A percentile compares a stretch with the other conserved stretches of the same genome.
Conservation (phyloP, 2,797 vertebrate species). For the Helicolenus hilgendorfi region DNA sequence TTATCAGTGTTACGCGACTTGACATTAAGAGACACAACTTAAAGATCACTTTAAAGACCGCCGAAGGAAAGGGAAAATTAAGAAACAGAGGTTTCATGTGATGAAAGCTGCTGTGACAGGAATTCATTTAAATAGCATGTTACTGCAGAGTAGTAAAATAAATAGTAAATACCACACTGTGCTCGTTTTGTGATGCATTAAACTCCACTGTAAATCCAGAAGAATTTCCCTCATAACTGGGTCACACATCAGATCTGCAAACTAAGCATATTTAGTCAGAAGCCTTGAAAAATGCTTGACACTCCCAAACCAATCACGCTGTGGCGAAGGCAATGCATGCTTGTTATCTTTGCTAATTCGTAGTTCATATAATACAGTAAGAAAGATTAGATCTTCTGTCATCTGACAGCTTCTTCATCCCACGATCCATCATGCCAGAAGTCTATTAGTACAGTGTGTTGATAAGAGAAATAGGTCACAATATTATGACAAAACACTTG, state of each 20-base stretch:
- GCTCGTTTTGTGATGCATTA: constrained; percentile 42
- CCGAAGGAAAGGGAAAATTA: constrained; percentile 34
- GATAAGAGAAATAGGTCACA: constrained; percentile 60
- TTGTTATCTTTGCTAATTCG: constrained; percentile 54
- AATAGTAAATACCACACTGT: constrained; percentile 48
- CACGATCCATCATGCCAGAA: constrained; percentile 50
- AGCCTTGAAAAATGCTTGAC: constrained; percentile 39
- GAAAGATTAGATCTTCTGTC: constrained; percentile 53
- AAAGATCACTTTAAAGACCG: constrained; percentile 49
- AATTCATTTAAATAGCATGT: constrained; percentile 32
- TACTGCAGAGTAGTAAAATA: constrained; percentile 19
- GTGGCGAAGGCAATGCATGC: neutral
- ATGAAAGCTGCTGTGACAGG: constrained; percentile 45
- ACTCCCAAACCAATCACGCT: constrained; percentile 48
- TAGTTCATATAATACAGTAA: constrained; percentile 41
- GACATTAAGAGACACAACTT: constrained; percentile 60
- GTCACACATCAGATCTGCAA: constrained; percentile 65
- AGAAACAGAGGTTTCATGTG: constrained; percentile 38
- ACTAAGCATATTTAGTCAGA: constrained; percentile 47
- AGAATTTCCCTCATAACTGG: constrained; percentile 52
- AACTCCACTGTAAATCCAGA: constrained; percentile 49
- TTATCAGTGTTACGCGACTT: constrained; percentile 63
- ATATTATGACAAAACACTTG: constrained; percentile 36
- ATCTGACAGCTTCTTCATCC: constrained; percentile 56
- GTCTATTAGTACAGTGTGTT: constrained; percentile 36